Conservation (phyloP, 1,140 invertebrate species). For the Calosoma granatense region DNA sequence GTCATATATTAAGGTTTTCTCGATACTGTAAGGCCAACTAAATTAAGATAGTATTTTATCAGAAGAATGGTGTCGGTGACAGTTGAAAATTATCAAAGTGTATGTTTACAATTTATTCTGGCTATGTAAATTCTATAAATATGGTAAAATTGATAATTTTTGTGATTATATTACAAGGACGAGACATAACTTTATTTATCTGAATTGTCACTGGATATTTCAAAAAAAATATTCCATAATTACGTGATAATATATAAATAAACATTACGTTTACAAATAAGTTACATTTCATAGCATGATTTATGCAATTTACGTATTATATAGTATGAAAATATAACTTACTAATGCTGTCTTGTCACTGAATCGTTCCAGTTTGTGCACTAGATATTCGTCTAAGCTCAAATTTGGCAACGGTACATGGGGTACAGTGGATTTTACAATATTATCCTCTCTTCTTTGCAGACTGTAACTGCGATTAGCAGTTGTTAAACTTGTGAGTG, state of each 20-base stretch:
- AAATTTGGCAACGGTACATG: neutral
- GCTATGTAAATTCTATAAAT: neutral
- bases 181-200: too few species aligned
- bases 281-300: too few species aligned
- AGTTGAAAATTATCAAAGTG: neutral
- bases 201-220: too few species aligned
- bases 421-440: neutral
- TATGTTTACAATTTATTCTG: neutral
- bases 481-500: too few species aligned
- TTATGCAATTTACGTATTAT: neutral
- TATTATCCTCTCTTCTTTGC: neutral
- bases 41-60: neutral
- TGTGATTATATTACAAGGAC: too few species aligned
- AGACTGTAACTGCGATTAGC: too few species aligned
- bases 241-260: neutral
- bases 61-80: neutral
- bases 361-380: slow-evolving; percentile 49
- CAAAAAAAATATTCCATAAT: too few species aligned
- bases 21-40: neutral
- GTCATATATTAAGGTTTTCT: neutral
- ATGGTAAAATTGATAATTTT: too few species aligned
- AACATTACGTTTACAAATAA: neutral
- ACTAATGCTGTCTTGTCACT: slow-evolving; percentile 48
- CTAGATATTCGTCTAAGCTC: slow-evolving; percentile 46
- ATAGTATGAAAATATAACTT: slow-evolving; percentile 27